These are phyloP conservation scores for Dendrophyllia cribrosa DNA, from an alignment of 64 coral and sea anemone genomes.

Conservation along the genomic window DNA sequence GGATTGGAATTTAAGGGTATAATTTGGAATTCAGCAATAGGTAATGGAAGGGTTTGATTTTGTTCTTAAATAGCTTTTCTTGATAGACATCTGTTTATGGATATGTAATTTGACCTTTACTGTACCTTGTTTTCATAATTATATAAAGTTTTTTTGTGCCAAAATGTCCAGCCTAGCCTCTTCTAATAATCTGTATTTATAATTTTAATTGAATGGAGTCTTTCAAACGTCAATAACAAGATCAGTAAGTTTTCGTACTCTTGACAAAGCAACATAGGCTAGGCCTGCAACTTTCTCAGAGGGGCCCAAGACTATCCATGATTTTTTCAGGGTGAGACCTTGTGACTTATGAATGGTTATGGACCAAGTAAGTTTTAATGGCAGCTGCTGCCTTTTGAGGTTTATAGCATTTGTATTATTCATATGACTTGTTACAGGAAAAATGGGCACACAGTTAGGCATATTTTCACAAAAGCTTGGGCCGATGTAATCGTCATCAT, in stretches of 20 bases:
- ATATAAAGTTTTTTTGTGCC: slow-evolving; percentile 53
- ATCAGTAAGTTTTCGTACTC: slow-evolving; percentile 28
- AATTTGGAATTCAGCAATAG: no score
- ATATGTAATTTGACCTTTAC: no score
- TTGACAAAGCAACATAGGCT: slow-evolving; percentile 37
- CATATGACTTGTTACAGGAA: slow-evolving; percentile 20
- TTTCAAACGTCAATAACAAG: slow-evolving; percentile 16
- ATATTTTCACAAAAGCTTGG: slow-evolving; percentile 25
- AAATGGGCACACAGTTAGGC: slow-evolving; percentile 28
- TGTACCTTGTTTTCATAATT: no score
- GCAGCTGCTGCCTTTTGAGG: slow-evolving; percentile 32
- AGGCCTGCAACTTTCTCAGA: slow-evolving; percentile 31
- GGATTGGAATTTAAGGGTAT: no score
- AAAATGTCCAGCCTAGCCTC: slow-evolving; percentile 56
- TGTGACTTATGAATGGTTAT: slow-evolving; percentile 53
- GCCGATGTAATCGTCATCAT: slow-evolving; percentile 43
- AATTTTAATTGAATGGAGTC: slow-evolving; percentile 14
- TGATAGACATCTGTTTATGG: neutral
- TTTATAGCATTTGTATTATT: slow-evolving; percentile 21
- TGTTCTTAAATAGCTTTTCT: no score
- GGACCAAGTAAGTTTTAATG: slow-evolving; percentile 40
- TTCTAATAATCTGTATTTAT: slow-evolving; percentile 41
- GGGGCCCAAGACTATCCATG: slow-evolving; percentile 10
- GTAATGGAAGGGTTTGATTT: no score
- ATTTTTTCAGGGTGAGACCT: slow-evolving; percentile 39